Percentiles rank a stretch among this genome's conserved stretches.
Evolutionary conservation across 2,888 invertebrate genomes (phyloP).

Genomic region (Galerucella pusilla): DNA sequence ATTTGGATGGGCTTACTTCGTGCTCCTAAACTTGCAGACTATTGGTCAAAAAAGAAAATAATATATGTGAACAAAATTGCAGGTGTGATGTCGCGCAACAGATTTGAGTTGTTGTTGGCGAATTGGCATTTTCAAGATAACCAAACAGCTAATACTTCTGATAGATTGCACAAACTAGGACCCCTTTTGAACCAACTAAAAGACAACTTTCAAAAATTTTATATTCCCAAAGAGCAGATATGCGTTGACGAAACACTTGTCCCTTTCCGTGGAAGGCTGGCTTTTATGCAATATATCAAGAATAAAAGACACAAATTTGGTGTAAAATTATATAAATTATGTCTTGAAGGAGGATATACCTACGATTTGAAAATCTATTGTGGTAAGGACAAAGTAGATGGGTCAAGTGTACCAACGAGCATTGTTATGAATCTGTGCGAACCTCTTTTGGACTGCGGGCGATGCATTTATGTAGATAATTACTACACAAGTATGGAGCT

Average conservation of each 20-base stretch:
- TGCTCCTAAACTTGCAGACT: no score
- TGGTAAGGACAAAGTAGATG: conserved; percentile 5
- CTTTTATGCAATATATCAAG: no score
- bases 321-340: no score
- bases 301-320: no score
- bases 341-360: no score
- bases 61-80: no score
- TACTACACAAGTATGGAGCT: conserved; percentile 6
- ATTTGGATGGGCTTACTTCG: no score
- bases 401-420: background rate
- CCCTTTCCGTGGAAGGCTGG: no score
- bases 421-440: background rate
- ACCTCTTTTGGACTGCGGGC: conserved; percentile 7
- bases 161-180: background rate
- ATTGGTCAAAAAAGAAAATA: no score
- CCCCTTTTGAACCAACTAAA: background rate
- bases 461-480: conserved; percentile 10
- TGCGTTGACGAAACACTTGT: no score
- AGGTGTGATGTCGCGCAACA: background rate
- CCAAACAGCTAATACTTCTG: background rate
- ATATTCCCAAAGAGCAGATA: no score
- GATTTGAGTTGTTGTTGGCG: background rate
- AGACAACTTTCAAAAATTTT: no score
- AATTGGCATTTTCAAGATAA: background rate
- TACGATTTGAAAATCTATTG: conserved; percentile 9